phyloP scores from a whole-genome alignment of 2,113 vertebrate genomes.

The Astur gentilis region DNA sequence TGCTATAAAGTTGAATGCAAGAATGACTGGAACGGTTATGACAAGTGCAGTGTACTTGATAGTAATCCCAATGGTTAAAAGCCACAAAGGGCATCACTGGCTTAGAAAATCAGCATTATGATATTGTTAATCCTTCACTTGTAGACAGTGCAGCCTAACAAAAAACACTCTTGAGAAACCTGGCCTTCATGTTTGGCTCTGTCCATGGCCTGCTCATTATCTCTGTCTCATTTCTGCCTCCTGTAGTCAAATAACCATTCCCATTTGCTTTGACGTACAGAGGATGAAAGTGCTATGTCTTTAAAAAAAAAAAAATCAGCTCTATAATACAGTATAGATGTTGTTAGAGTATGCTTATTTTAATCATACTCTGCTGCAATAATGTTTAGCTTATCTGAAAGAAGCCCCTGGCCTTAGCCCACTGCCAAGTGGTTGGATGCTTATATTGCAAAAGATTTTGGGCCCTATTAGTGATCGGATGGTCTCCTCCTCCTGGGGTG shows the following conservation, averaged over 20 bases:
- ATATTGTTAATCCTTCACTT: not conserved
- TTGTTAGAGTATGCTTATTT: not conserved
- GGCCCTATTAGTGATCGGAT: rapidly evolving
- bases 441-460: not conserved
- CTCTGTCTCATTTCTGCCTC: not conserved
- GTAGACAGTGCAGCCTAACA: not conserved
- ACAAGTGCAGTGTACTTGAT: not conserved
- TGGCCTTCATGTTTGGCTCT: not conserved
- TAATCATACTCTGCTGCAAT: not conserved
- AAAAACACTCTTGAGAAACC: not conserved
- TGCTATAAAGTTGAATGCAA: not conserved
- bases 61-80: not conserved
- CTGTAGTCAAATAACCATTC: not conserved
- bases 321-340: not conserved
- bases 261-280: not conserved
- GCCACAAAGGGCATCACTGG: not conserved
- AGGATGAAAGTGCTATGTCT: not conserved
- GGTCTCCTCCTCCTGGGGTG: not conserved
- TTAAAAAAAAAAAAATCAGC: not conserved
- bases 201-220: not conserved
- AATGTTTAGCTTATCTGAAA: not conserved
- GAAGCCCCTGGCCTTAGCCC: not conserved
- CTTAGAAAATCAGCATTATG: not conserved
- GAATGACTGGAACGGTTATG: not conserved
- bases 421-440: not conserved